Percentiles rank a stretch among this genome's conserved stretches.
Evolutionary conservation across 92 coral and sea anemone genomes (phyloP).

Genomic region (Epizoanthus scotinus): DNA sequence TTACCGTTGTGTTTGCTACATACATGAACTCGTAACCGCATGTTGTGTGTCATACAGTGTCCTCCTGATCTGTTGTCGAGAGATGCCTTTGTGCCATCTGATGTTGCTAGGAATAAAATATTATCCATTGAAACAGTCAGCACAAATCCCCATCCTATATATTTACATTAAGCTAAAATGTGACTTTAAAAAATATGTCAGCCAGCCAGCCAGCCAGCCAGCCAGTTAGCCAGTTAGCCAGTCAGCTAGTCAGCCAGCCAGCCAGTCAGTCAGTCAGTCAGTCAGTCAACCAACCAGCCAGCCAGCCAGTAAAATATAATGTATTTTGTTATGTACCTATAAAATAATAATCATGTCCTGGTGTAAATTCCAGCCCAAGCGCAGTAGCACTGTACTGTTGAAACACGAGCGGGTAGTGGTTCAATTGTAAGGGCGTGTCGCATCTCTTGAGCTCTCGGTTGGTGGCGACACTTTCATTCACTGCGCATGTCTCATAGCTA

Average conservation of each 20-base stretch:
- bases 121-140: no score
- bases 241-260: no score
- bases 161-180: no score
- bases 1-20: constrained; percentile 56
- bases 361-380: constrained; percentile 56
- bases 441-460: constrained; percentile 56
- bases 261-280: no score
- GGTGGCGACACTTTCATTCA: constrained; percentile 31
- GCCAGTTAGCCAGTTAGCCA: no score
- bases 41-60: constrained; percentile 62
- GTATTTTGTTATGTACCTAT: constrained; percentile 51
- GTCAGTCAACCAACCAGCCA: no score
- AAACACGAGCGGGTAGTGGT: constrained; percentile 58
- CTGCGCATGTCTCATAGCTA: constrained; percentile 65
- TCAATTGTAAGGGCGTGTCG: constrained; percentile 51
- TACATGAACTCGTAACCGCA: constrained; percentile 62
- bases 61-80: constrained; percentile 54
- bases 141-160: no score
- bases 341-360: constrained; percentile 69
- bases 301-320: no score
- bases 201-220: no score
- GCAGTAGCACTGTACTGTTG: constrained; percentile 57
- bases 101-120: constrained; percentile 53
- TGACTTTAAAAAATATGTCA: no score
- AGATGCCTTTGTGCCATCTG: constrained; percentile 60